Percentiles rank a stretch among this genome's conserved stretches.
phyloP scores from a whole-genome alignment of 1,140 invertebrate species.

The Achatina immaculata region DNA sequence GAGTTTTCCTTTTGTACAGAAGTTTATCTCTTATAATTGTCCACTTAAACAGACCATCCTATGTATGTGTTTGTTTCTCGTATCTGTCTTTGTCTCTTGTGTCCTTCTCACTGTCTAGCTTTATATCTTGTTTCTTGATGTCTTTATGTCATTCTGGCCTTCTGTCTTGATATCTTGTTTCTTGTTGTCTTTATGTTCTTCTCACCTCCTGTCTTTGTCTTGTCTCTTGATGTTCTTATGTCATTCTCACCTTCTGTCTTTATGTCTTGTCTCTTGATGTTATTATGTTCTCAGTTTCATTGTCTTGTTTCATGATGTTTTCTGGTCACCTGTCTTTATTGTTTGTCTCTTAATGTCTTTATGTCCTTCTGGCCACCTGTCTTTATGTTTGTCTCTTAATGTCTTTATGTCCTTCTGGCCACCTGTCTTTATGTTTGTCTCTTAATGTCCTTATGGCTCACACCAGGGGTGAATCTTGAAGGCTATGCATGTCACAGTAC shows the following conservation, averaged over 20 bases:
- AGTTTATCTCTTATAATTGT: background rate
- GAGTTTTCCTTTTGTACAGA: slow-evolving; percentile 42
- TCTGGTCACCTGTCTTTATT: background rate
- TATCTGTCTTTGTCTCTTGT: background rate
- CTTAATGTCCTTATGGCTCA: too few species aligned
- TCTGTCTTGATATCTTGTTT: background rate
- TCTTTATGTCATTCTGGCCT: background rate
- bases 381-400: too few species aligned
- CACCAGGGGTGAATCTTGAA: too few species aligned
- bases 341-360: background rate
- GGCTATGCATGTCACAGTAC: too few species aligned
- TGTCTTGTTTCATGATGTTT: background rate
- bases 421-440: too few species aligned
- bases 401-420: too few species aligned
- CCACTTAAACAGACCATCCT: background rate
- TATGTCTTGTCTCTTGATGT: background rate
- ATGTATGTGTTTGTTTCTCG: background rate
- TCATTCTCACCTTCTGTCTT: background rate
- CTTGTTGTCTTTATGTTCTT: background rate
- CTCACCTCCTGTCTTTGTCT: background rate
- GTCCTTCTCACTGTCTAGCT: background rate
- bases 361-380: too few species aligned
- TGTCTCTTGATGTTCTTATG: background rate
- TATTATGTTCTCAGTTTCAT: background rate
- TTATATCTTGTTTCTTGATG: background rate